Base-by-base conservation (phyloP, 53 echinoderm and acorn worm genomes). In the Zoroaster sp. region DNA sequence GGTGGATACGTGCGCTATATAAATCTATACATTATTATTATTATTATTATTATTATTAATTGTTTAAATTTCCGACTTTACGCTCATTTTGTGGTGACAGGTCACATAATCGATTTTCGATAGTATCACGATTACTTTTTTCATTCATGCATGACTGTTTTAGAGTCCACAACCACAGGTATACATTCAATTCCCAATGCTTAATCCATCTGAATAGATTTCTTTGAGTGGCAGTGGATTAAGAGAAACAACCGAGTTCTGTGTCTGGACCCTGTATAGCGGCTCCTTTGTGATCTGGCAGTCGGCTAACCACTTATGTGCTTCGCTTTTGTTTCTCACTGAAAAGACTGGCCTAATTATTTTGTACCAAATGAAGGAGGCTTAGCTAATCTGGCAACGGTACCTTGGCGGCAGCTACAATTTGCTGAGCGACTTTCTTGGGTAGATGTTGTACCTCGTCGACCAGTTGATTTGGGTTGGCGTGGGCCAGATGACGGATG, bases 321-420 rank as follows among this genome's bases (percentile, higher is more conserved):
- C 3, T 31, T 14, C 5, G 2, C 11, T 21, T 38, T 8, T 1
- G 10, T n/a, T 49, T 0, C 68, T 15, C 32, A 13, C 18, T 72
- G 33, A 6, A 42, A 36, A 69, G 3, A 25, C n/a, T 10, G 32
- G 77, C 1, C 25, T 77, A 1, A 0, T 9, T 74, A 7, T 74
- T 42, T 9, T 3, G 35, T 15, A 67, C 12, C 12, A 34, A 35
- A n/a, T 30, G 20, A 23, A 78, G 18, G 66, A 78, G 21, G 67
- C 17, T 21, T 21, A 32, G 23, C 31, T 35, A 44, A 18, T 9
- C 18, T 35, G 74, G 17, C 1, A 0, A 30, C 49, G 39, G 13
- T 77, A 96, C 96, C 96, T 96, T 96, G 4, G 96, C 96, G 73
- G 96, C 93, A 14, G 95, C 91, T 35, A 96, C 95, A 28, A 96